Base-by-base conservation (phyloP, 2,113 vertebrate genomes). In the Eidolon helvum region DNA sequence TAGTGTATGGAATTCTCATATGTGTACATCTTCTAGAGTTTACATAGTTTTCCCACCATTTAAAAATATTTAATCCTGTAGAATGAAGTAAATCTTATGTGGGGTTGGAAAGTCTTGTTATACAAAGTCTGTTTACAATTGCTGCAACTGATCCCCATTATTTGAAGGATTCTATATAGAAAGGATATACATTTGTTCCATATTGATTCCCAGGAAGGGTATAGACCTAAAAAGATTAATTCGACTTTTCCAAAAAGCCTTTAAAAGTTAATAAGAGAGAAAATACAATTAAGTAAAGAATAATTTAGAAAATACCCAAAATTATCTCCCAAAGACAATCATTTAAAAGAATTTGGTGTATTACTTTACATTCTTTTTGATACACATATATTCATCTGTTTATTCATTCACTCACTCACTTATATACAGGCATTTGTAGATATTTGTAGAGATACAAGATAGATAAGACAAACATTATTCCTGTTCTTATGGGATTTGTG, bases 221-320 rank as follows among this genome's bases (percentile, higher is more conserved):
- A 79, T 53, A 78, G 19, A 5, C 22, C 40, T 53, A 65, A 24
- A 33, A 66, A 95, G 48, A 63, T 77, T 69, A 86, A 77, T 89
- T 89, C 26, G 91, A 26, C 43, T 63, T 30, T 57, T 91, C 66
- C 22, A n/a, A 26, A 79, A 85, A 69, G 14, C 72, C 28, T 94
- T 91, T 43, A 69, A 57, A 91, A 95, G 33, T 91, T 66, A 91
- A 16, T 63, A 79, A 65, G 59, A 55, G 43, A 14, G 48, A 75
- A 95, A 95, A 75, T 6, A 63, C 35, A 91, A 57, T 82, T 93
- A 94, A 94, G 57, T 48, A 84, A 79, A 65, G 21, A 21, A 40
- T 38, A 82, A 83, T 26, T 71, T 90, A 66, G 43, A 71, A 85
- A 93, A 87, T 11, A 71, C 5, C 7, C n/a, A 85, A 94, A 84